These are phyloP conservation scores for Pycnonotus jocosus DNA, from an alignment of 2,113 vertebrate genomes.

Conservation along the genomic window DNA sequence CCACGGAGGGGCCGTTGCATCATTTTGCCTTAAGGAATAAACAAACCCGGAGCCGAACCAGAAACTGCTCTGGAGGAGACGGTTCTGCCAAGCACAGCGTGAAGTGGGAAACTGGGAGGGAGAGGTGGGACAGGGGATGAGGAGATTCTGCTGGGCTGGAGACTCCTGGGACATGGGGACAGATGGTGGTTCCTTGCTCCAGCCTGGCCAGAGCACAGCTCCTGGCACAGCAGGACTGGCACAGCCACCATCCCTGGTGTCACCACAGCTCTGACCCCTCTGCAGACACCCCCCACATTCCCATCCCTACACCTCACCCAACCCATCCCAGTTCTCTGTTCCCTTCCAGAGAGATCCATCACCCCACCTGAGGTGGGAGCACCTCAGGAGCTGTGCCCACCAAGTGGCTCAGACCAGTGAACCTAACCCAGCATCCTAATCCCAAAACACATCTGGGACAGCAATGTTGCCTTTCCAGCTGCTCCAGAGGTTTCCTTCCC, in stretches of 20 bases:
- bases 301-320: not conserved
- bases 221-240: fast-evolving
- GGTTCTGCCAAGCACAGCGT: not conserved
- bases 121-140: fast-evolving
- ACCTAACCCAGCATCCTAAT: not conserved
- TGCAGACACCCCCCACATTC: not conserved
- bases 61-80: not conserved
- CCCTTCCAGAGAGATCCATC: not conserved
- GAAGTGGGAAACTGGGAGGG: not conserved
- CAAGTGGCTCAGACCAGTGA: not conserved
- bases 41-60: not conserved
- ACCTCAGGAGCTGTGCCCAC: not conserved
- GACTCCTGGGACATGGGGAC: not conserved
- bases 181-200: not conserved
- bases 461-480: fast-evolving
- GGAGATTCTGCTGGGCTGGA: not conserved
- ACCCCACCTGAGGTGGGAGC: fast-evolving
- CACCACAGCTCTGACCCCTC: not conserved
- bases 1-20: constrained; percentile 39
- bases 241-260: fast-evolving
- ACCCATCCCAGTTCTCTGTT: not conserved
- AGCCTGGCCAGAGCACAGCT: not conserved
- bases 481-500: not conserved
- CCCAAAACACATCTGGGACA: not conserved
- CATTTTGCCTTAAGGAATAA: constrained; percentile 55